Conservation (phyloP, 2,888 invertebrate species). For the Diarsia mendica region DNA sequence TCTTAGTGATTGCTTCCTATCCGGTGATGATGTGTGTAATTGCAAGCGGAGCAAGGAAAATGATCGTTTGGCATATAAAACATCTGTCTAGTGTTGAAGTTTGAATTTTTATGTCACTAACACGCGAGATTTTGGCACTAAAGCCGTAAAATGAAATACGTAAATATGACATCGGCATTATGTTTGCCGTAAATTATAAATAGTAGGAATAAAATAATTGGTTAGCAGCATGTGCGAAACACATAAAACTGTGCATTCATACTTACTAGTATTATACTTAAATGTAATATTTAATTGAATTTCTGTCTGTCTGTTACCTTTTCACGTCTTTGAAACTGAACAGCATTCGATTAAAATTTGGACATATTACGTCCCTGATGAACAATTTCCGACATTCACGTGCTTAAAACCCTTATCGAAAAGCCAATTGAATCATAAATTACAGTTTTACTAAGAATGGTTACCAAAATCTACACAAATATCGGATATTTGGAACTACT, state of each 20-base stretch:
- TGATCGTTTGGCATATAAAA: conserved; percentile 22
- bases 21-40: conserved; percentile 32
- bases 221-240: conserved; percentile 1
- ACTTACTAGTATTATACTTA: no score
- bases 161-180: conserved; percentile 27
- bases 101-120: conserved; percentile 24
- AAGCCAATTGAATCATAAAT: not conserved
- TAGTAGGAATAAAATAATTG: conserved; percentile 8
- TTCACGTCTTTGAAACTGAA: no score
- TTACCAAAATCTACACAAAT: not conserved
- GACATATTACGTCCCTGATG: not conserved
- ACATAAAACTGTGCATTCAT: conserved; percentile 16
- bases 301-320: not conserved
- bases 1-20: conserved; percentile 41
- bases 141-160: not conserved
- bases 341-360: not conserved
- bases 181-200: conserved; percentile 13
- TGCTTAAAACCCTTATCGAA: not conserved
- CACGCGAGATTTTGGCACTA: conserved; percentile 17
- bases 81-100: conserved; percentile 9
- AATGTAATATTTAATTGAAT: no score
- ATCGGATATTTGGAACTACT: no score
- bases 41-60: conserved; percentile 17
- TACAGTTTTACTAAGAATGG: not conserved
- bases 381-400: not conserved